Conservation (phyloP, 2,888 invertebrate species). For the Willowsia nigromaculata region DNA sequence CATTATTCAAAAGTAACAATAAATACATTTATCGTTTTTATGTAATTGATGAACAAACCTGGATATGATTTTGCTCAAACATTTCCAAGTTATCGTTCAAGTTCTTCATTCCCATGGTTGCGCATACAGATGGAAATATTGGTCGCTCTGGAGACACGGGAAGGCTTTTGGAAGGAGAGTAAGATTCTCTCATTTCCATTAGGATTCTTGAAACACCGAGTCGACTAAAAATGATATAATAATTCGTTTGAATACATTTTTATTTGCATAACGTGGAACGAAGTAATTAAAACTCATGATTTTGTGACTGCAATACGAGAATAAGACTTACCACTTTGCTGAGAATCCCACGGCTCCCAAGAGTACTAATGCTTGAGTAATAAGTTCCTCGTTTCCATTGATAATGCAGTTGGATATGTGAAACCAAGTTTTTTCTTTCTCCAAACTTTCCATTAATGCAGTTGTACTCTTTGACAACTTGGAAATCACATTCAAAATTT, state of each 20-base stretch:
- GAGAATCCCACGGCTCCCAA: conserved; percentile 57
- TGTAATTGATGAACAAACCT: neutral
- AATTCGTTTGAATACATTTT: no score
- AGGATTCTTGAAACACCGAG: conserved; percentile 23
- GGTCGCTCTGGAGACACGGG: neutral
- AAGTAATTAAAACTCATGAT: neutral
- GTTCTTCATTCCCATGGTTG: conserved; percentile 29
- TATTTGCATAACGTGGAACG: no score
- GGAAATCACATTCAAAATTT: conserved; percentile 41
- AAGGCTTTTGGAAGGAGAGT: neutral
- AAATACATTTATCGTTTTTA: neutral
- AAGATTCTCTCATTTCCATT: conserved; percentile 13
- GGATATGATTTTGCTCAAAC: neutral
- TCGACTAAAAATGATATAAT: conserved; percentile 5
- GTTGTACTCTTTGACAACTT: conserved; percentile 45
- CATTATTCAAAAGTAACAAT: neutral
- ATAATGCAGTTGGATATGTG: conserved; percentile 73
- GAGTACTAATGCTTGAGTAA: conserved; percentile 52
- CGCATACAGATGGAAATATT: neutral
- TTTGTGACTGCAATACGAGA: neutral
- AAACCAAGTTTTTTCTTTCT: conserved; percentile 41
- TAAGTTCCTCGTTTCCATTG: conserved; percentile 67
- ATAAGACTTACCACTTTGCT: conserved; percentile 28
- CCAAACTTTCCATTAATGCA: conserved; percentile 29
- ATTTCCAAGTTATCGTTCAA: conserved; percentile 54